These are phyloP conservation scores for Elegia similella DNA, from an alignment of 2,888 invertebrate species.

Conservation along the genomic window DNA sequence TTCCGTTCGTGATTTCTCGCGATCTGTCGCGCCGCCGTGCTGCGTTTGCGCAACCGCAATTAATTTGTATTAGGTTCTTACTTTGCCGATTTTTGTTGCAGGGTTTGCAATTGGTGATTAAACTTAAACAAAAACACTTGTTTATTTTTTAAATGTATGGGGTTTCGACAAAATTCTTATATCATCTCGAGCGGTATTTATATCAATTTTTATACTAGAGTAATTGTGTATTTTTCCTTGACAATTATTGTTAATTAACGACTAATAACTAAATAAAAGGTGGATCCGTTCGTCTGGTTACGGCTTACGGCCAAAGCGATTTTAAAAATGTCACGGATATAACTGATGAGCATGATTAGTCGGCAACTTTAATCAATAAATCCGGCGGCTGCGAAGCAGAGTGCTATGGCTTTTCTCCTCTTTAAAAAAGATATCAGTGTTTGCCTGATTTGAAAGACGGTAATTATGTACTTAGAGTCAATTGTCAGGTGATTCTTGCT, in stretches of 20 bases:
- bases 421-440: neutral
- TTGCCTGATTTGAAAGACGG: neutral
- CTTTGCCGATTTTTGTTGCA: conserved; percentile 2
- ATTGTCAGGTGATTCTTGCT: neutral
- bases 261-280: too few relatives aligned
- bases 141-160: too few relatives aligned
- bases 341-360: too few relatives aligned
- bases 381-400: neutral
- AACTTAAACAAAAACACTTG: neutral
- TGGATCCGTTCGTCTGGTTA: too few relatives aligned
- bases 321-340: too few relatives aligned
- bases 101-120: neutral
- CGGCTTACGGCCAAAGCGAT: too few relatives aligned
- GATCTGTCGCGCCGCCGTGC: conserved; percentile 2
- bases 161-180: too few relatives aligned
- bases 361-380: too few relatives aligned
- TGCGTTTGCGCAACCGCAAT: conserved; percentile 4
- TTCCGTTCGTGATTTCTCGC: neutral
- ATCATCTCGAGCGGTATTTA: too few relatives aligned
- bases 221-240: too few relatives aligned
- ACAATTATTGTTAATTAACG: too few relatives aligned
- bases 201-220: too few relatives aligned
- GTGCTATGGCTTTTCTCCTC: neutral
- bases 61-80: conserved; percentile 5
- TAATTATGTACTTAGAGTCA: neutral